Conservation (phyloP, 2,113 vertebrate species). For the Embiotoca jacksoni region DNA sequence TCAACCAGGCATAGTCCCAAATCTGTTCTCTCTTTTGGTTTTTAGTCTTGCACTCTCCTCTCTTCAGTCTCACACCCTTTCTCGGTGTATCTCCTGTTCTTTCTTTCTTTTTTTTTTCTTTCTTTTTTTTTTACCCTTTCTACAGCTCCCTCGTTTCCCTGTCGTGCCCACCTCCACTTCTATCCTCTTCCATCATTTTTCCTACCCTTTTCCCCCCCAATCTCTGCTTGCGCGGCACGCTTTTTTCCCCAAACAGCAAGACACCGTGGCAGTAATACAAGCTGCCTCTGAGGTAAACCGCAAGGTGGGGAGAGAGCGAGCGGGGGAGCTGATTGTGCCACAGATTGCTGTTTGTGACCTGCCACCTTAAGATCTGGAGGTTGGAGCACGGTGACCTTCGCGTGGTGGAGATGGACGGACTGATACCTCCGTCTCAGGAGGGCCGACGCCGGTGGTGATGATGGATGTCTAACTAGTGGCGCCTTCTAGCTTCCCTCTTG, state of each 20-base stretch:
- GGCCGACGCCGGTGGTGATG: neutral
- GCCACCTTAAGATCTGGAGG: conserved; percentile 39
- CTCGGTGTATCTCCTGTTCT: neutral
- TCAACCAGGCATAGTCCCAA: conserved; percentile 2
- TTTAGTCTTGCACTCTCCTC: neutral
- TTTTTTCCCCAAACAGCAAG: conserved; percentile 29
- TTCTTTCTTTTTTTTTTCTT: conserved; percentile 8
- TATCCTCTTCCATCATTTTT: conserved; percentile 17
- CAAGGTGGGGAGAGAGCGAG: neutral
- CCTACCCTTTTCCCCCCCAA: neutral
- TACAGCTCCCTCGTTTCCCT: conserved; percentile 2
- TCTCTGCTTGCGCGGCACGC: conserved; percentile 9
- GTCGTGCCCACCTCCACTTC: neutral
- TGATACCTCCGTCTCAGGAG: conserved; percentile 9
- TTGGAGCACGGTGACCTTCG: conserved; percentile 31
- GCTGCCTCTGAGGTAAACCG: conserved; percentile 42
- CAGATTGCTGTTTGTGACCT: conserved; percentile 43
- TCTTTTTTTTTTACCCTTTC: neutral
- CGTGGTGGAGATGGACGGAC: conserved; percentile 17
- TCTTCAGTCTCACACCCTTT: conserved; percentile 15
- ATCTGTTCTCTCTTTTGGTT: conserved; percentile 7
- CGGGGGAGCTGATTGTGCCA: conserved; percentile 22
- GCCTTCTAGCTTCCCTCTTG: conserved; percentile 23
- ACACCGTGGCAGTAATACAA: conserved; percentile 35
- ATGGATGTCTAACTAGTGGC: conserved; percentile 41